Conservation (phyloP, 2,888 invertebrate genomes). For the Liopterus haemorrhoidalis region DNA sequence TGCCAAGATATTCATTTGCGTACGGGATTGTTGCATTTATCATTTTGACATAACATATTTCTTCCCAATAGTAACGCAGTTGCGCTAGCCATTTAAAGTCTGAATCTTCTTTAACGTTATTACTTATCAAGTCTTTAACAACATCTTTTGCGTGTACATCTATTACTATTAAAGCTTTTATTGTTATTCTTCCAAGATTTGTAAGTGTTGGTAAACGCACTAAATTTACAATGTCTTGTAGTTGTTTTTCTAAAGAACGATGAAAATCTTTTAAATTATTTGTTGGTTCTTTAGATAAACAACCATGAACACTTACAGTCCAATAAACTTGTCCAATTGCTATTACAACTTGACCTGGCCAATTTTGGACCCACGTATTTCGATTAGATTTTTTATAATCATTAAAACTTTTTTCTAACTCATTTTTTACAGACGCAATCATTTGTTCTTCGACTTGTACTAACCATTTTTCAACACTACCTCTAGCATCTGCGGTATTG, state of each 20-base stretch:
- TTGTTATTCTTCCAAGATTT: constrained; percentile 66
- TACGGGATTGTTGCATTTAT: constrained; percentile 74
- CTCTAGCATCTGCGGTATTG: constrained; percentile 65
- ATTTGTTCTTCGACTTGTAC: constrained; percentile 77
- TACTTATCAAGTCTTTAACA: constrained; percentile 58
- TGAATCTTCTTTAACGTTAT: constrained; percentile 60
- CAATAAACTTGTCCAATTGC: constrained; percentile 77
- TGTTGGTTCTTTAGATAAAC: constrained; percentile 54
- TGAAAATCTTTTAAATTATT: constrained; percentile 55
- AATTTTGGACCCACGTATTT: constrained; percentile 65
- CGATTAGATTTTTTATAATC: constrained; percentile 54
- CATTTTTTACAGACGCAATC: constrained; percentile 64
- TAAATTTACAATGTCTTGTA: constrained; percentile 67
- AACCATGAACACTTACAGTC: constrained; percentile 71
- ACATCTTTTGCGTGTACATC: constrained; percentile 84
- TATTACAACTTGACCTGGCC: constrained; percentile 80
- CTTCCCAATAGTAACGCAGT: constrained; percentile 72
- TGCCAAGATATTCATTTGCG: constrained; percentile 82
- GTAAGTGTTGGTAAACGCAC: constrained; percentile 65
- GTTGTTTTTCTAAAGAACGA: constrained; percentile 53
- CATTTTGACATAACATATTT: constrained; percentile 63
- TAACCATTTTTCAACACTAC: constrained; percentile 84
- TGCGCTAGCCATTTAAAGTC: constrained; percentile 85
- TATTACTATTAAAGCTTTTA: constrained; percentile 76
- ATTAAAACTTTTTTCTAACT: constrained; percentile 59